Evolutionary conservation across 2,113 vertebrate species (phyloP).

Genomic region (Otus sunia): DNA sequence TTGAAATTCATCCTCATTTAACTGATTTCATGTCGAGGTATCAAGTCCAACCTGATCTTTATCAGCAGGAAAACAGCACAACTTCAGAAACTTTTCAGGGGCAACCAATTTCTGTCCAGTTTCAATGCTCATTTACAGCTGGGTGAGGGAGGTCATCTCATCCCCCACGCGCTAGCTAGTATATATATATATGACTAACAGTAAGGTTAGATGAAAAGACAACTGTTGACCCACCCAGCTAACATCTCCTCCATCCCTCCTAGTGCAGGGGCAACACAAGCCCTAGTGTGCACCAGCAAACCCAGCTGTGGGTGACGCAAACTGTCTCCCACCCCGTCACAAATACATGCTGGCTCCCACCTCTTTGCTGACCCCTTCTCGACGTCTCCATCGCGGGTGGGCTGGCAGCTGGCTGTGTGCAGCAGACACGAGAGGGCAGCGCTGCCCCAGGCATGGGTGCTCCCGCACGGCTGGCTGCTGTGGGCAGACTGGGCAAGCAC

Average conservation of each 20-base stretch:
- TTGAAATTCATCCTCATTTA: neutral
- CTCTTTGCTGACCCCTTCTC: neutral
- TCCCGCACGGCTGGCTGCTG: rapidly evolving
- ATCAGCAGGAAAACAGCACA: neutral
- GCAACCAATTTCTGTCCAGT: neutral
- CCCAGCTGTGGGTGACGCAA: rapidly evolving
- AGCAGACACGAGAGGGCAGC: neutral
- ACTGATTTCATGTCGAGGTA: neutral
- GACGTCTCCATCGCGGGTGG: rapidly evolving
- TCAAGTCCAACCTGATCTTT: neutral
- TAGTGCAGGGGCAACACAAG: neutral
- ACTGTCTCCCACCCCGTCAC: neutral
- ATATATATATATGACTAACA: rapidly evolving
- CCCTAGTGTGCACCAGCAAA: rapidly evolving
- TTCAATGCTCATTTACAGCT: neutral
- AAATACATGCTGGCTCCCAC: rapidly evolving
- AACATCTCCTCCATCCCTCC: neutral
- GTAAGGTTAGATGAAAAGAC: neutral
- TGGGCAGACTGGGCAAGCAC: neutral
- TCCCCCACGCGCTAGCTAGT: neutral
- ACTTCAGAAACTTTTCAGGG: neutral
- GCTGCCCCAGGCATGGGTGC: neutral
- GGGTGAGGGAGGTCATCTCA: neutral
- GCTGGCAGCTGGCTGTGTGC: rapidly evolving
- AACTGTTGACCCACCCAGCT: neutral